Evolutionary conservation across 2,888 invertebrate species (phyloP).

Genomic region (Galerucella pusilla): DNA sequence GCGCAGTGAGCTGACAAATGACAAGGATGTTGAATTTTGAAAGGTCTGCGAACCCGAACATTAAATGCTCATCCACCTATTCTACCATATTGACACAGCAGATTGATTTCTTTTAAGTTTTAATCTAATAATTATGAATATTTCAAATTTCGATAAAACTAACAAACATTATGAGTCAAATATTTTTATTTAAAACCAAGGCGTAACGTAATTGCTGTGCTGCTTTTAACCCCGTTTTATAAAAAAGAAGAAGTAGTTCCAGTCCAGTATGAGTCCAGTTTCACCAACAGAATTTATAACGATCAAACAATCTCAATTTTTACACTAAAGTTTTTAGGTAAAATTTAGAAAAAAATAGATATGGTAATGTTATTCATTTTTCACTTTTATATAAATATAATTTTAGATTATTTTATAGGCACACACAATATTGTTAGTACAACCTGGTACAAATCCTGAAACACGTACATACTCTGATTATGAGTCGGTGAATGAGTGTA

Average conservation of each 20-base stretch:
- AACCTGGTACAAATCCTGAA: slow-evolving; percentile 93
- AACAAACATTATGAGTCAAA: not conserved
- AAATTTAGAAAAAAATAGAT: not conserved
- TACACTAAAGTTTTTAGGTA: not conserved
- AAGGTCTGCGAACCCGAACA: not conserved
- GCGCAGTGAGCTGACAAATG: not conserved
- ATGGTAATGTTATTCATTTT: not conserved
- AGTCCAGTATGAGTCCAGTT: too few species aligned
- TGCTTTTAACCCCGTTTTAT: not conserved
- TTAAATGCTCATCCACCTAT: not conserved
- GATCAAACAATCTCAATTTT: not conserved
- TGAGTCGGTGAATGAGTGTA: slow-evolving; percentile 96
- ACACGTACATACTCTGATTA: slow-evolving; percentile 98
- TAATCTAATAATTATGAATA: not conserved
- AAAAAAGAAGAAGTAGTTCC: slow-evolving; percentile 3
- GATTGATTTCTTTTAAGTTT: not conserved
- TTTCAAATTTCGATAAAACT: not conserved
- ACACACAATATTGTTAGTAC: slow-evolving; percentile 97
- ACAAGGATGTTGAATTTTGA: not conserved
- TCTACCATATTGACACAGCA: too few species aligned
- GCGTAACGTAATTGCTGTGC: too few species aligned
- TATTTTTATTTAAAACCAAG: too few species aligned
- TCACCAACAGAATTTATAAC: not conserved
- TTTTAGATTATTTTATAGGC: slow-evolving; percentile 71
- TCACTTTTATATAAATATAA: not conserved